These are phyloP conservation scores for Cossypha dichroa DNA, from an alignment of 2,797 vertebrate species.

Conservation along the genomic window DNA sequence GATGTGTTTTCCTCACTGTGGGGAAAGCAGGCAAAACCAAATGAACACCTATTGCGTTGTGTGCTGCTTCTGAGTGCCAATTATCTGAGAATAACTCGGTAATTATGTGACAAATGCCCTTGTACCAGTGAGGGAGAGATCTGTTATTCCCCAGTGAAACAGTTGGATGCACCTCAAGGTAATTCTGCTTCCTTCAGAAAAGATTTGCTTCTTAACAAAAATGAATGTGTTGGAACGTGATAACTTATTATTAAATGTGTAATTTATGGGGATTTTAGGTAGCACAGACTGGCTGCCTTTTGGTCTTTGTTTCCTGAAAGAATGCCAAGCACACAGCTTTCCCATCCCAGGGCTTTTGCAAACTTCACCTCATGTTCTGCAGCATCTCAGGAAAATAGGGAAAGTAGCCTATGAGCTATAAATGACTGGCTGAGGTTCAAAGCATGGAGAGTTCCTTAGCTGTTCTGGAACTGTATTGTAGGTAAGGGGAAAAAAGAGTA, in stretches of 20 bases:
- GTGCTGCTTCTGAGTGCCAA: background rate
- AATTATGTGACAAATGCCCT: slow-evolving; percentile 32
- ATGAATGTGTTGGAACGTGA: background rate
- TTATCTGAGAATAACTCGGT: background rate
- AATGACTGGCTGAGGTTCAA: background rate
- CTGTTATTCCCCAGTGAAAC: background rate
- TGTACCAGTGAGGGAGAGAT: background rate
- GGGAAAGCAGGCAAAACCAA: background rate
- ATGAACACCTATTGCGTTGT: background rate
- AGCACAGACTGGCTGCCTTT: background rate
- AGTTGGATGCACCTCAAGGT: background rate
- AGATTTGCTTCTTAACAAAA: background rate
- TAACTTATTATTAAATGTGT: background rate
- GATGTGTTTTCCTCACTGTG: background rate
- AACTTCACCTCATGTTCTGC: background rate
- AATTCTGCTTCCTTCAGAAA: background rate
- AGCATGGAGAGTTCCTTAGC: background rate
- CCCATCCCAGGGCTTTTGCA: background rate
- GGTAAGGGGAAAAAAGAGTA: background rate
- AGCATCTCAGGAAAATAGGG: background rate
- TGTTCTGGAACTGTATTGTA: background rate
- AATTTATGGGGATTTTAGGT: background rate
- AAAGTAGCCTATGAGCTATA: accelerated
- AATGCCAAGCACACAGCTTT: background rate
- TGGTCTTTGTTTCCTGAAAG: background rate